Evolutionary conservation across 2,797 vertebrate genomes (phyloP), one percentile per base, ranked within the genome.

Genomic region (Muraenolepis orangiensis): DNA sequence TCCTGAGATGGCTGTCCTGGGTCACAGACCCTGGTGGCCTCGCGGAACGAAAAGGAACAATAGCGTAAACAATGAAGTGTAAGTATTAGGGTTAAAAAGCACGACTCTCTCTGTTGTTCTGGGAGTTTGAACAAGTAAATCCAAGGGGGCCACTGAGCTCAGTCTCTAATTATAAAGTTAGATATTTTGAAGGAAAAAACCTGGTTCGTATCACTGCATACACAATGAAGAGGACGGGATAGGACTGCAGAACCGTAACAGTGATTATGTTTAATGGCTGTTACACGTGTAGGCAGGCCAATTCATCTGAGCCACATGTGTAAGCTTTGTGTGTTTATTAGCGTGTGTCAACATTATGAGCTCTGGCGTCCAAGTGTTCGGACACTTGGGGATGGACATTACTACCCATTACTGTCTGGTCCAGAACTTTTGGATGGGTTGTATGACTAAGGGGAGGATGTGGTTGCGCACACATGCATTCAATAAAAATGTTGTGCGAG

Each of bases 231-330:
- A 80, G 79, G 84, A 75, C 38, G 75, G 70, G n/a, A n/a, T n/a
- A n/a, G 71, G 76, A 66, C 73, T 69, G 69, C 30, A 78, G 74
- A 72, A 82, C 79, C 78, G 74, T n/a, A n/a, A n/a, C 75, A 78
- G 68, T 87, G 80, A 91, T 87, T 88, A 86, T 80, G 72, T 86
- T 85, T 89, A 92, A 93, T 90, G 80, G 82, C 26, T 89, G 79
- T 81, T 90, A 86, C 83, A 91, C 87, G 87, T 83, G 85, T 81
- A 84, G 84, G 68, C 74, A 88, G 82, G 79, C 77, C 84, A 87
- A 90, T 91, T 90, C 79, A 92, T 92, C 76, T 76, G 87, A 90
- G 85, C 79, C 91, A 91, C 81, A 91, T 90, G 89, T 80, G 84
- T 87, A 81, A 87, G 80, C 73, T 79, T 75, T 76, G 80, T 84